Conservation (phyloP, 2,888 invertebrate genomes). For the Lithodes maja region DNA sequence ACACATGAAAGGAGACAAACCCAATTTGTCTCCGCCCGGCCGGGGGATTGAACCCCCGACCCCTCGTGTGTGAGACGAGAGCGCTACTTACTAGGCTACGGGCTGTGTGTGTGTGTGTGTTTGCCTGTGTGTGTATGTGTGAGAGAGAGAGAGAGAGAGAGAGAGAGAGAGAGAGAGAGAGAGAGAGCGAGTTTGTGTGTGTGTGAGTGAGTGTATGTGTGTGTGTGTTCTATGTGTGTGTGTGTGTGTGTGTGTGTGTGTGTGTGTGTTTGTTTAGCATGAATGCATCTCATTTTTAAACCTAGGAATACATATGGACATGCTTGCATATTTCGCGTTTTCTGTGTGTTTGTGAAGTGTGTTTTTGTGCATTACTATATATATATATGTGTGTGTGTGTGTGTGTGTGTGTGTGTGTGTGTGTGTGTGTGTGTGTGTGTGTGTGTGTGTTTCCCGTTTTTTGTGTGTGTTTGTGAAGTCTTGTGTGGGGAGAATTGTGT, state of each 20-base stretch:
- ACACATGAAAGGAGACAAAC: no score
- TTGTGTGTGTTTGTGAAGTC: constrained; percentile 3
- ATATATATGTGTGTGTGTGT: constrained; percentile 6
- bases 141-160: constrained; percentile 1
- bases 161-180: background rate
- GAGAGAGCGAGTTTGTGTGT: constrained; percentile 4
- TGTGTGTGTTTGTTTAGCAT: background rate
- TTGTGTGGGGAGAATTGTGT: background rate
- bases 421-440: constrained; percentile 32
- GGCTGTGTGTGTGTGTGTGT: background rate
- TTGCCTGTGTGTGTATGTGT: background rate
- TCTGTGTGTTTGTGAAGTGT: background rate
- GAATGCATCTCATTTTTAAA: background rate
- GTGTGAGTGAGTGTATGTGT: background rate
- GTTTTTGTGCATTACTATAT: background rate
- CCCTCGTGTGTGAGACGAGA: no score
- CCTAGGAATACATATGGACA: background rate
- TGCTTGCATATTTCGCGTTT: background rate
- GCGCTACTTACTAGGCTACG: no score
- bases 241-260: background rate
- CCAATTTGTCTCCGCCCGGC: no score
- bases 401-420: constrained; percentile 29
- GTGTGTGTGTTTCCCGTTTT: constrained; percentile 5
- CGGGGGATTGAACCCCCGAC: no score
- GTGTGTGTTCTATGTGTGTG: background rate